Percentiles rank a stretch among this genome's conserved stretches.
Conservation (phyloP, 2,888 invertebrate genomes). For the Carcina quercana region DNA sequence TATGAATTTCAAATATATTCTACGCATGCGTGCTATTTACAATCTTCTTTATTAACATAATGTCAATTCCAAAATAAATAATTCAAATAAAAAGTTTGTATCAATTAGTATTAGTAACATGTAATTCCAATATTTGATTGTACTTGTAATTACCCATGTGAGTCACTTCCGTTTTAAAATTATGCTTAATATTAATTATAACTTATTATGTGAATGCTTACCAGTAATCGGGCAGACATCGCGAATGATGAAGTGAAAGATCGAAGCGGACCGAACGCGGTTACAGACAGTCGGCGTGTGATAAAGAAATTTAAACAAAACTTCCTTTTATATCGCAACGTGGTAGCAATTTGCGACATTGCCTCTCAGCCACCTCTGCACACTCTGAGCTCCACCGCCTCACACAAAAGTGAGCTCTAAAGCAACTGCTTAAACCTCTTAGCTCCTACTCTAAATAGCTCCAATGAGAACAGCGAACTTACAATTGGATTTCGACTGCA, state of each 20-base stretch:
- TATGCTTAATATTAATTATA: no score
- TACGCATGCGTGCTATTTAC: no score
- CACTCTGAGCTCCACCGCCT: conserved; percentile 22
- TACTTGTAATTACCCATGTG: no score
- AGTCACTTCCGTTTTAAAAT: no score
- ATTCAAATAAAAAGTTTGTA: no score
- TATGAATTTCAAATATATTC: neutral
- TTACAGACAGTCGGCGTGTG: conserved; percentile 54
- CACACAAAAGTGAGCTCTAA: conserved; percentile 28
- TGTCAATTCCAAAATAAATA: no score
- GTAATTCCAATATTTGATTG: no score
- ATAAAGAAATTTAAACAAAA: conserved; percentile 69
- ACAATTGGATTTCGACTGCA: conserved; percentile 28
- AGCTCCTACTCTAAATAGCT: neutral
- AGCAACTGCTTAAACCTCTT: conserved; percentile 20
- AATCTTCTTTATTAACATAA: no score
- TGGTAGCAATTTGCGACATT: conserved; percentile 70
- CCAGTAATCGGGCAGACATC: conserved; percentile 69
- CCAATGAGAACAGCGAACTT: conserved; percentile 12
- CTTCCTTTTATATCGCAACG: conserved; percentile 72
- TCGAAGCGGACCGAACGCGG: conserved; percentile 46
- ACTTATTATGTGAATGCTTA: conserved; percentile 32
- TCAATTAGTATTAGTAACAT: no score
- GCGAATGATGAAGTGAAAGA: conserved; percentile 28
- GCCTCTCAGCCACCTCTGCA: conserved; percentile 47